Evolutionary conservation across 2,797 vertebrate species (phyloP).

Genomic region (Schizopygopsis malacanthus): DNA sequence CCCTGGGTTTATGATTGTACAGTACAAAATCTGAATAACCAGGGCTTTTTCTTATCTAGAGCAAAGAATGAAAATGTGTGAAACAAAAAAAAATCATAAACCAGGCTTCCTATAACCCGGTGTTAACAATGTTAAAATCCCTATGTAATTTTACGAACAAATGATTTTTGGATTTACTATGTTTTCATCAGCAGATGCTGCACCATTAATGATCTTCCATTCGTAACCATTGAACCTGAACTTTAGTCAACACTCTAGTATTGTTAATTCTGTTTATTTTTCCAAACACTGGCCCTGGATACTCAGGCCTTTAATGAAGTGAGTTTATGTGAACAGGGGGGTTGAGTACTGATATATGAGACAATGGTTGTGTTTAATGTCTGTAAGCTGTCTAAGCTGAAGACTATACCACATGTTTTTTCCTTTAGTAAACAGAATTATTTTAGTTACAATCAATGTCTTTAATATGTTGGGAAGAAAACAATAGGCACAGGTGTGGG

Average conservation of each 20-base stretch:
- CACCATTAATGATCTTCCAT: neutral
- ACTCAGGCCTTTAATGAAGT: neutral
- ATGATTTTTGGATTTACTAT: neutral
- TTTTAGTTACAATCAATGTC: neutral
- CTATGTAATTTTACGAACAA: neutral
- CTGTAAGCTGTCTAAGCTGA: neutral
- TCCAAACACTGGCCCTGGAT: conserved; percentile 43
- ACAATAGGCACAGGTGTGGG: neutral
- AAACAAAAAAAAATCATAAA: neutral
- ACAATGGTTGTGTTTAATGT: neutral
- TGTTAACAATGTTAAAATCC: neutral
- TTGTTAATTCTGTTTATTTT: conserved; percentile 55
- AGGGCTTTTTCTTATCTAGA: neutral
- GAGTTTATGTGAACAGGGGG: neutral
- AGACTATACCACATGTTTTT: neutral
- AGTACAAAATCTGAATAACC: neutral
- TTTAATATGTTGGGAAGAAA: neutral
- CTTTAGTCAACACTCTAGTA: conserved; percentile 14
- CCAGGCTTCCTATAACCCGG: neutral
- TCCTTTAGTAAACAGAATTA: neutral
- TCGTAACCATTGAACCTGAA: neutral
- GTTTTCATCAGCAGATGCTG: conserved; percentile 3
- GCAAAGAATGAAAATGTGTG: neutral
- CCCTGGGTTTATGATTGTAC: neutral
- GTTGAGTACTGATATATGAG: conserved; percentile 15